Evolutionary conservation across 2,888 invertebrate genomes (phyloP).

Genomic region (Agrotis puta): DNA sequence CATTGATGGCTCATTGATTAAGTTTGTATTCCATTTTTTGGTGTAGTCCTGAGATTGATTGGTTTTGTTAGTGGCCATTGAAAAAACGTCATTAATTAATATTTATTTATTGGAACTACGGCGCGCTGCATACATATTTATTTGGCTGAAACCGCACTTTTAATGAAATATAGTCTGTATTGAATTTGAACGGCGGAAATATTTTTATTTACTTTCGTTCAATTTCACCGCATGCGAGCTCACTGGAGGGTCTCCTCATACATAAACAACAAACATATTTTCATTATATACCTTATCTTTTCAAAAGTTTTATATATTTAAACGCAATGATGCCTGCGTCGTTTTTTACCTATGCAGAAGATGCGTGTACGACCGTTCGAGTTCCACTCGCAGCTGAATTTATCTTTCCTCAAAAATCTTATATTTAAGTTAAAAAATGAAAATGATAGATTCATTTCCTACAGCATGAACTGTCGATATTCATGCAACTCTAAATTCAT

Average conservation of each 20-base stretch:
- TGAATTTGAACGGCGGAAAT: slow-evolving; percentile 16
- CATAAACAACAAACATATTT: background rate
- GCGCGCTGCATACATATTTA: slow-evolving; percentile 16
- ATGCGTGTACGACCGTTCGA: too few species aligned
- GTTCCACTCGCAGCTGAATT: too few species aligned
- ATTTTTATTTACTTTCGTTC: slow-evolving; percentile 20
- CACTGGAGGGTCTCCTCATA: background rate
- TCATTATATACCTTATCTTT: background rate
- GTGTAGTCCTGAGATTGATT: slow-evolving; percentile 74
- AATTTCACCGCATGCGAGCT: background rate
- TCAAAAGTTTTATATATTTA: too few species aligned
- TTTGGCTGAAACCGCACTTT: slow-evolving; percentile 27
- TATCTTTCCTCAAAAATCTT: too few species aligned
- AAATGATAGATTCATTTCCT: too few species aligned
- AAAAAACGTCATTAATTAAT: slow-evolving; percentile 60
- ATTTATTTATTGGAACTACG: slow-evolving; percentile 54
- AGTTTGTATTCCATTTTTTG: slow-evolving; percentile 80
- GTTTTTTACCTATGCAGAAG: too few species aligned
- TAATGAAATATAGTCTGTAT: slow-evolving; percentile 33
- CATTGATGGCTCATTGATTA: slow-evolving; percentile 82
- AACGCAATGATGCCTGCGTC: too few species aligned
- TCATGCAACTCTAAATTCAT: background rate
- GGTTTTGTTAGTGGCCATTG: slow-evolving; percentile 62
- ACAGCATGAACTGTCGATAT: background rate
- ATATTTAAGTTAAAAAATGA: too few species aligned